Evolutionary conservation across 2,888 invertebrate genomes (phyloP), one percentile per base, ranked within the genome.

Genomic region (Elmis aenea): DNA sequence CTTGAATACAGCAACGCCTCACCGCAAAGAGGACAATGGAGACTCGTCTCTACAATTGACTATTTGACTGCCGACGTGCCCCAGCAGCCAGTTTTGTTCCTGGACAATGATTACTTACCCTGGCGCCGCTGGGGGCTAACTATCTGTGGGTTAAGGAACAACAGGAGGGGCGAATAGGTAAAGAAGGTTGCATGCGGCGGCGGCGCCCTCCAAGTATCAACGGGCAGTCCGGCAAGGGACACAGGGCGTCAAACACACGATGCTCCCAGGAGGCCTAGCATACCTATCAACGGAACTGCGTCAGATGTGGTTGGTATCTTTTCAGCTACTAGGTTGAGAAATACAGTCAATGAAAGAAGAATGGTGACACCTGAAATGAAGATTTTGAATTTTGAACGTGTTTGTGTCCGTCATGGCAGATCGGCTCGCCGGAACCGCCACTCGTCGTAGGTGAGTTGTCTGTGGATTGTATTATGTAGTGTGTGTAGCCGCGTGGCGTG

Each of bases 291-390:
- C 69, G 84, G 84, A 70, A 85, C 83, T 70, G 85, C 84, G 70
- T 85, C 84, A 71, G 84, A 84, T 62, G 85, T 81, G 55, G 83
- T 83, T 70, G 92, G 93, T 83, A 94, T 87, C 74, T 91, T 92
- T 82, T 94, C 93, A 59, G 92, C 91, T 68, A 95, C 92, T 79
- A 94, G 85, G 78, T 93, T 90, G 75, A 93, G 84, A 81, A 94
- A 94, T 73, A 94, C 93, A 76, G 92, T 94, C 80, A 94, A 83
- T 72, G 94, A 94, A 73, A 95, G 84, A 73, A 92, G 84, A 72
- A 92, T 92, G 73, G 91, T 92, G 75, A 93, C 91, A 78, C 90
- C 92, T 92, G 85, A 70, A 81, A 67, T 65, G 55, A 66, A 67
- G 63, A 67, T 64, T 65, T 60, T 58, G 56, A 58, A 58, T 64